Percentiles rank a stretch among this genome's conserved stretches.
Evolutionary conservation across 2,797 vertebrate species (phyloP).

Genomic region (Pagetopsis macropterus): DNA sequence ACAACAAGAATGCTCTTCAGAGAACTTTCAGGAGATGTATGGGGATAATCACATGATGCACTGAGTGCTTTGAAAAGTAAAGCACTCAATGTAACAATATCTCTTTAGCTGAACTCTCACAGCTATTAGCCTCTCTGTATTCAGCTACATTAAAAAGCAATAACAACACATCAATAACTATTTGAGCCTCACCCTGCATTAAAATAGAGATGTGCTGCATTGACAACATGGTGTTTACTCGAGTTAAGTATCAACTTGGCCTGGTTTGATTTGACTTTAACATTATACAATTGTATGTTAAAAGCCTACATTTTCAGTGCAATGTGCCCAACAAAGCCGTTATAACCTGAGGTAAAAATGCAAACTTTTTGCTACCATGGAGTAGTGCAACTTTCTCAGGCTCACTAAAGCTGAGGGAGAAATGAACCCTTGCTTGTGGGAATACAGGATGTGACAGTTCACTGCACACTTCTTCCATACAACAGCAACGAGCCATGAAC

Average conservation of each 20-base stretch:
- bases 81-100: slow-evolving; percentile 70
- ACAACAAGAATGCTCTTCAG: slow-evolving; percentile 54
- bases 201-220: slow-evolving; percentile 28
- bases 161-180: slow-evolving; percentile 66
- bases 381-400: slow-evolving; percentile 4
- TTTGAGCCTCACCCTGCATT: slow-evolving; percentile 45
- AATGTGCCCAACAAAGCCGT: neutral
- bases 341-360: neutral
- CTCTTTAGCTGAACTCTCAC: slow-evolving; percentile 57
- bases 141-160: slow-evolving; percentile 67
- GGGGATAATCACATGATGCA: slow-evolving; percentile 47
- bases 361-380: neutral
- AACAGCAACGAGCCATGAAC: slow-evolving; percentile 17
- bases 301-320: neutral
- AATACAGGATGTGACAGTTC: slow-evolving; percentile 36
- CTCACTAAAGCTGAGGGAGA: neutral
- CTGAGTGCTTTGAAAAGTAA: slow-evolving; percentile 65
- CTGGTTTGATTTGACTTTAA: slow-evolving; percentile 10
- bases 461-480: slow-evolving; percentile 18
- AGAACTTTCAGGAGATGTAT: slow-evolving; percentile 42
- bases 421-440: slow-evolving; percentile 30
- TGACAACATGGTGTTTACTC: slow-evolving; percentile 17
- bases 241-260: neutral
- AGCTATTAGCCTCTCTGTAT: slow-evolving; percentile 54
- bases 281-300: neutral